A percentile compares a stretch with the other conserved stretches of the same genome.
Conservation (phyloP, 2,113 vertebrate genomes). For the Hydropotes inermis region DNA sequence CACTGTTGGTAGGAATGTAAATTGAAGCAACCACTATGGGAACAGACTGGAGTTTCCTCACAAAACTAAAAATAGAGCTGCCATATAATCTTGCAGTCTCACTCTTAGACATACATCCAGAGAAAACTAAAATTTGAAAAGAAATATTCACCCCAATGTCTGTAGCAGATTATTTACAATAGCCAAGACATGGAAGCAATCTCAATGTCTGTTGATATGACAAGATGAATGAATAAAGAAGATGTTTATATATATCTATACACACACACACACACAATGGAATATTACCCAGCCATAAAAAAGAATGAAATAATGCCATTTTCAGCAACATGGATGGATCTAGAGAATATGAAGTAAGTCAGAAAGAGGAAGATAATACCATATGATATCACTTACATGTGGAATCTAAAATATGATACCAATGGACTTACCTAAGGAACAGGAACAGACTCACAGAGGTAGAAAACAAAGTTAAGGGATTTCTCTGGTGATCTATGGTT, state of each 20-base stretch:
- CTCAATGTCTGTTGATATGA: not conserved
- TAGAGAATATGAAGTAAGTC: not conserved
- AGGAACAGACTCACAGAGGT: not conserved
- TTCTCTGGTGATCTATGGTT: not conserved
- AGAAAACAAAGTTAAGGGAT: not conserved
- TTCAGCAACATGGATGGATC: not conserved
- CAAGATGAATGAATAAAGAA: not conserved
- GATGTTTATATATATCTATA: not conserved
- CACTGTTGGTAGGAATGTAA: not conserved
- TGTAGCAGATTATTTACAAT: not conserved
- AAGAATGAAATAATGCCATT: not conserved
- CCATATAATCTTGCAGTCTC: not conserved
- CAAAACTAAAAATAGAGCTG: not conserved
- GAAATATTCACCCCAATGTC: not conserved
- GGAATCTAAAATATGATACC: not conserved
- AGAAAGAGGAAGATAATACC: not conserved
- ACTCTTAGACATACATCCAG: not conserved
- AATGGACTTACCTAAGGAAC: not conserved
- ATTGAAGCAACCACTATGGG: not conserved
- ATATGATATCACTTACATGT: not conserved
- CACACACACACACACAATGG: not conserved
- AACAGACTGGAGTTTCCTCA: not conserved
- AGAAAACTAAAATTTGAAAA: not conserved
- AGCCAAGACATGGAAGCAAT: not conserved
- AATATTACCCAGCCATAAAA: not conserved